Evolutionary conservation across 2,797 vertebrate species (phyloP).

Genomic region (Xiphophorus birchmanni): DNA sequence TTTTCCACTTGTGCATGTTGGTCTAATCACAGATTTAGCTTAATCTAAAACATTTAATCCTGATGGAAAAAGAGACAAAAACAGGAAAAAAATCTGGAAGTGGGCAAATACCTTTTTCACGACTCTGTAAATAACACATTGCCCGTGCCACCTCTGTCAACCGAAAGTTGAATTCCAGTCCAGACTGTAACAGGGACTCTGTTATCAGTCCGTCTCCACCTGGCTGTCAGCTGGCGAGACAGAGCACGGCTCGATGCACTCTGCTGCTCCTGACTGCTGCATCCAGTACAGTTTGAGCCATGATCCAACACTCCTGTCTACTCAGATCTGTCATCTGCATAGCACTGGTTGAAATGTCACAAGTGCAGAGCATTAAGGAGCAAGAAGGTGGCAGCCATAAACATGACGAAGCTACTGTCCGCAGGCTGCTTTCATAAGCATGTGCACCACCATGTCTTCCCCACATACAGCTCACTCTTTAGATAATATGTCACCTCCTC

Average conservation of each 20-base stretch:
- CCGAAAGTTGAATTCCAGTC: not conserved
- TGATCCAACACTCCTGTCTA: constrained; percentile 23
- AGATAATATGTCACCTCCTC: too few relatives aligned
- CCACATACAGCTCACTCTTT: not conserved
- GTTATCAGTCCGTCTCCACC: constrained; percentile 19
- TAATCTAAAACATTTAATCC: not conserved
- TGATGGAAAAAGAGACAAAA: not conserved
- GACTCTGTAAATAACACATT: not conserved
- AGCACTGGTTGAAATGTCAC: constrained; percentile 16
- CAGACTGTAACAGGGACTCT: not conserved
- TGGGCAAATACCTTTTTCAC: not conserved
- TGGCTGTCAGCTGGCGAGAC: constrained; percentile 11
- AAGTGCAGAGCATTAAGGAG: not conserved
- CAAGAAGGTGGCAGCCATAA: constrained; percentile 7
- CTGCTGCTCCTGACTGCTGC: constrained; percentile 33
- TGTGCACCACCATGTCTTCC: not conserved
- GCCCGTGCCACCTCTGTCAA: not conserved
- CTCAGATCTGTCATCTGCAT: constrained; percentile 1
- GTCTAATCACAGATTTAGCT: not conserved
- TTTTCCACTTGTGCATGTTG: not conserved
- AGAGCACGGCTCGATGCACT: constrained; percentile 30
- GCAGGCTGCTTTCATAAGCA: not conserved
- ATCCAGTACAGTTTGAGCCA: constrained; percentile 15
- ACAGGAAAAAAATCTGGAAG: not conserved
- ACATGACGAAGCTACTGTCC: not conserved